These are phyloP conservation scores for Siderastrea radians DNA, from an alignment of 92 coral and sea anemone genomes.

Conservation along the genomic window DNA sequence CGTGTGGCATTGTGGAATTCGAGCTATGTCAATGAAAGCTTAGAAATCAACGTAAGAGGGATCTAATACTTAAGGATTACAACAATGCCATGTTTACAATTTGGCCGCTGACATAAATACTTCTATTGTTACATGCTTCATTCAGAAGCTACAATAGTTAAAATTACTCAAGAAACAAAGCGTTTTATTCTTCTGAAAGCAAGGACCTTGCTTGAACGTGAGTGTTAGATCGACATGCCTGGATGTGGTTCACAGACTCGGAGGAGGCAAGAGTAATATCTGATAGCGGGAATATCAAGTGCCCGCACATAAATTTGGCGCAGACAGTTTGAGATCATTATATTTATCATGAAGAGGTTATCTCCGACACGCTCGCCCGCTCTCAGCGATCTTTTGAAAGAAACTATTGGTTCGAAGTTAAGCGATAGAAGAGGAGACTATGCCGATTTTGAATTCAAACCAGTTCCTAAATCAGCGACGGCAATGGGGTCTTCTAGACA, in stretches of 20 bases:
- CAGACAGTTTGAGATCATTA: not conserved
- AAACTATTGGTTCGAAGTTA: constrained; percentile 39
- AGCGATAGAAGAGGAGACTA: constrained; percentile 46
- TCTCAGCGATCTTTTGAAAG: constrained; percentile 40
- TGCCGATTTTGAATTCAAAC: constrained; percentile 37
- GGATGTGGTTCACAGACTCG: not conserved
- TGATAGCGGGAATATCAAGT: not conserved
- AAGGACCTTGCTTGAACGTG: not conserved
- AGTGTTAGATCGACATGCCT: not conserved
- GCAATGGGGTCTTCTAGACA: not conserved
- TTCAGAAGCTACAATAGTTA: not conserved
- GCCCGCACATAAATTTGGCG: too few species aligned
- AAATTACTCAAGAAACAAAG: constrained; percentile 19
- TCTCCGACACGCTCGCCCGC: constrained; percentile 43
- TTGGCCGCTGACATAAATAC: constrained; percentile 3
- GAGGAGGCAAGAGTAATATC: not conserved
- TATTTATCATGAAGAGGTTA: constrained; percentile 35
- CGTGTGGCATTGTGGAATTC: constrained; percentile 31
- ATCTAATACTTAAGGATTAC: not conserved
- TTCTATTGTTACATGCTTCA: constrained; percentile 24
- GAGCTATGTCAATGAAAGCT: constrained; percentile 9
- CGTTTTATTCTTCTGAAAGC: not conserved
- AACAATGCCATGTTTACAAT: constrained; percentile 15
- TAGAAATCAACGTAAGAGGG: not conserved
- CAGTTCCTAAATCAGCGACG: constrained; percentile 16